Percentiles rank a stretch among this genome's conserved stretches.
These are phyloP conservation scores for Glyptemys insculpta DNA, from an alignment of 2,797 vertebrate species.

Conservation along the genomic window DNA sequence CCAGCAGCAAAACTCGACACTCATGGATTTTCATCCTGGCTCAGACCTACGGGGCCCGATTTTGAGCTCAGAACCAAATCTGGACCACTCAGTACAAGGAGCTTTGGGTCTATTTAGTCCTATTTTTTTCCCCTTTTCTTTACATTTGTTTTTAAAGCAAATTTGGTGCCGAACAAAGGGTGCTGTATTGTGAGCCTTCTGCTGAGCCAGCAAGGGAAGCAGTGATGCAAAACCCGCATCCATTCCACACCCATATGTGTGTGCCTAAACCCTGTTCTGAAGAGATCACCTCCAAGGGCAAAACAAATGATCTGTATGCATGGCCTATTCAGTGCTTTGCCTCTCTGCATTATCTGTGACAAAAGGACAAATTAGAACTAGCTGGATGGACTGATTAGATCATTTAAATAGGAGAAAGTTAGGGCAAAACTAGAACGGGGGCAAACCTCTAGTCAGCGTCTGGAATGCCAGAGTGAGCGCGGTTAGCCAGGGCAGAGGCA, in stretches of 20 bases:
- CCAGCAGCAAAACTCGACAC: neutral
- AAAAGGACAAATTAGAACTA: neutral
- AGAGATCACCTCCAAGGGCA: neutral
- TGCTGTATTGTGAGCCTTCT: neutral
- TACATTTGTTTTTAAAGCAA: rapidly evolving
- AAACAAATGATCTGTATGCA: neutral
- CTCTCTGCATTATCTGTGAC: too few species aligned
- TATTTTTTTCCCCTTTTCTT: neutral
- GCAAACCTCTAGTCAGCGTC: neutral
- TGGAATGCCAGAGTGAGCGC: neutral
- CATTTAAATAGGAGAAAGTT: neutral
- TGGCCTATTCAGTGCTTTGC: neutral
- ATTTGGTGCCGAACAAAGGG: neutral
- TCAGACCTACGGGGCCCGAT: neutral
- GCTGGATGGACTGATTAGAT: neutral
- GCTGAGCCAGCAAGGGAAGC: too few species aligned
- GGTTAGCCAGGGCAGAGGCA: neutral
- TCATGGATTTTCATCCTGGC: rapidly evolving
- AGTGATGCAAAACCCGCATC: neutral
- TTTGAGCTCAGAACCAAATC: neutral
- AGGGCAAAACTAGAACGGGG: neutral
- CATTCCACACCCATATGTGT: neutral
- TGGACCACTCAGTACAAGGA: rapidly evolving
- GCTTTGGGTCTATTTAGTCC: neutral
- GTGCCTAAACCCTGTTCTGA: neutral